Percentiles rank a stretch among this genome's conserved stretches.
phyloP scores from a whole-genome alignment of 2,113 vertebrate species.

The Manacus vitellinus region DNA sequence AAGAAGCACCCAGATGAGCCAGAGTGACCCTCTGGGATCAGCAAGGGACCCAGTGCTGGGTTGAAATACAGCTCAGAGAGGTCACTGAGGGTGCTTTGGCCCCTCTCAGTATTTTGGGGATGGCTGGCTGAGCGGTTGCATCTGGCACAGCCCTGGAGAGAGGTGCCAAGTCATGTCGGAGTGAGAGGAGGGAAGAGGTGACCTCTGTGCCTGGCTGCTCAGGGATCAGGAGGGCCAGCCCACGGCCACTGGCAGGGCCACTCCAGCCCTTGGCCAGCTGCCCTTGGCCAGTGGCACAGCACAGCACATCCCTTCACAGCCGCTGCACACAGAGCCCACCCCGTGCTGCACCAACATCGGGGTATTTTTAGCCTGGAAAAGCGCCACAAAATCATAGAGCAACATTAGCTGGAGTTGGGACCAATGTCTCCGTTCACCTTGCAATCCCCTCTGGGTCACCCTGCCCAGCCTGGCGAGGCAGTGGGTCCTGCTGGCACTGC shows the following conservation, averaged over 20 bases:
- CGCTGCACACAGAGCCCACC: not conserved
- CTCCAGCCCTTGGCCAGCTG: not conserved
- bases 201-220: not conserved
- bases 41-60: not conserved
- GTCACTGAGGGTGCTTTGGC: not conserved
- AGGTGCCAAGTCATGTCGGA: not conserved
- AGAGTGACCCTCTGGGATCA: not conserved
- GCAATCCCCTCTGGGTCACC: not conserved
- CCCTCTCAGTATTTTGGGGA: not conserved
- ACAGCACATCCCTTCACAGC: not conserved
- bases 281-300: not conserved
- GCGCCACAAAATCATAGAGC: not conserved
- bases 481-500: not conserved
- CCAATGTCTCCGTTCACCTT: not conserved
- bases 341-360: not conserved
- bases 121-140: not conserved
- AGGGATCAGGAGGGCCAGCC: not conserved
- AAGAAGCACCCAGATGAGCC: not conserved
- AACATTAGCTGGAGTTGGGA: slow-evolving; percentile 3
- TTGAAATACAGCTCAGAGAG: not conserved
- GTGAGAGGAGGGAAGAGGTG: not conserved
- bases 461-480: not conserved
- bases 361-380: slow-evolving; percentile 67
- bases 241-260: not conserved
- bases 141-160: not conserved